phyloP scores from a whole-genome alignment of 2,797 vertebrate genomes.

The Oophaga sylvatica region DNA sequence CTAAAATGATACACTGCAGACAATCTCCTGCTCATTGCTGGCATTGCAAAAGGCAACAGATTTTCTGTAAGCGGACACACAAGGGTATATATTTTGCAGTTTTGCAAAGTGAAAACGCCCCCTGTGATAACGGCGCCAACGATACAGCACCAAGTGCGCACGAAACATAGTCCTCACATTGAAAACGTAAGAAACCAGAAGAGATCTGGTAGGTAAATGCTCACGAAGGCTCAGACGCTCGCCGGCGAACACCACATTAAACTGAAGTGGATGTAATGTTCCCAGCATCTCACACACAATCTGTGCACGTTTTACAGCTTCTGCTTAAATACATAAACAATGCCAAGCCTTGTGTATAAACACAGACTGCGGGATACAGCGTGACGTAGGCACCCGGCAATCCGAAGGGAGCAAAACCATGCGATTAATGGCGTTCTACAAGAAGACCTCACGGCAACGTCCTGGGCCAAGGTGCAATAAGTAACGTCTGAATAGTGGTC shows the following conservation, averaged over 20 bases:
- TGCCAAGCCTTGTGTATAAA: constrained; percentile 38
- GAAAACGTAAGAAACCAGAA: not conserved
- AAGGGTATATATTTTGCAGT: no score
- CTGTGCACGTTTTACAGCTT: constrained; percentile 52
- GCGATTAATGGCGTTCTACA: not conserved
- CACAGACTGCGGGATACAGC: constrained; percentile 39
- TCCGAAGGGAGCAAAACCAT: not conserved
- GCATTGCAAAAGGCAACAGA: no score
- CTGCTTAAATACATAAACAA: constrained; percentile 49
- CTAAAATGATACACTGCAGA: no score
- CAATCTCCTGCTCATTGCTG: no score
- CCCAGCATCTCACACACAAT: constrained; percentile 47
- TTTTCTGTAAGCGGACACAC: no score
- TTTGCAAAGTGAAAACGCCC: no score
- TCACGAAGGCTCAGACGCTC: not conserved
- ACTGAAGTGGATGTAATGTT: constrained; percentile 10
- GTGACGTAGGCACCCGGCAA: not conserved
- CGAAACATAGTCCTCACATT: no score
- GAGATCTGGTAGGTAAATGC: not conserved
- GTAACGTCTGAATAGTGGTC: not conserved
- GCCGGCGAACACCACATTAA: not conserved
- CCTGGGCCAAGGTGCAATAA: not conserved
- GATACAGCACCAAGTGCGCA: no score
- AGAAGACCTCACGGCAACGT: not conserved
- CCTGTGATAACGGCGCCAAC: no score